A percentile compares a stretch with the other conserved stretches of the same genome.
These are phyloP conservation scores for Macrocentrus cingulum DNA, from an alignment of 1,140 invertebrate genomes.

Conservation along the genomic window DNA sequence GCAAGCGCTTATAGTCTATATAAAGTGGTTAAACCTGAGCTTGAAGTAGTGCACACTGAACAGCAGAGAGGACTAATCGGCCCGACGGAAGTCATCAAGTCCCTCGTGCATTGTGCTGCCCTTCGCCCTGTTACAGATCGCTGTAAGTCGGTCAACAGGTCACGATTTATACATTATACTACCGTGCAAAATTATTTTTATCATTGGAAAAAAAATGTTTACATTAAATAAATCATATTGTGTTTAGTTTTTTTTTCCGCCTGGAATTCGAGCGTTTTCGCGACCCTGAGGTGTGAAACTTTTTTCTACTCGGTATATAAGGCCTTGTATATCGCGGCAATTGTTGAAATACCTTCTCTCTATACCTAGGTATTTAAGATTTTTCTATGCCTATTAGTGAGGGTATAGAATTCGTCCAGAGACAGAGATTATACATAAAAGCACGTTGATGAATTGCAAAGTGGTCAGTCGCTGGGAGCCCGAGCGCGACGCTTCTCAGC, in stretches of 20 bases:
- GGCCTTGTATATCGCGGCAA: no score
- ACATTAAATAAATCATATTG: not conserved
- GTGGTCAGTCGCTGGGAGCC: conserved; percentile 3
- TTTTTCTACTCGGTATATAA: no score
- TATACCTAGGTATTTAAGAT: no score
- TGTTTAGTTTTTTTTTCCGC: not conserved
- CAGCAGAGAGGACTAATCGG: no score
- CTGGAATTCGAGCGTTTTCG: not conserved
- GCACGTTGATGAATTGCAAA: conserved; percentile 17
- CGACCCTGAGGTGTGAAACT: not conserved
- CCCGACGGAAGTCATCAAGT: conserved; percentile 10
- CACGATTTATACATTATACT: not conserved
- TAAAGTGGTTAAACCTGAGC: no score
- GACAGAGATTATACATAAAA: conserved; percentile 16
- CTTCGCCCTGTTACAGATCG: not conserved
- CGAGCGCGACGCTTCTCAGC: conserved; percentile 11
- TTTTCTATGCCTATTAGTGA: not conserved
- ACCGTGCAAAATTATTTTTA: not conserved
- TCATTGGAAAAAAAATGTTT: not conserved
- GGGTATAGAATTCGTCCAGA: not conserved
- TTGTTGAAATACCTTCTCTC: no score
- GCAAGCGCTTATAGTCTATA: no score
- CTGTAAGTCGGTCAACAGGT: conserved; percentile 25
- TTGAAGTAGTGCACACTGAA: no score
- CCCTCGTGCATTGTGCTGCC: not conserved